Percentiles rank a stretch among this genome's conserved stretches.
Evolutionary conservation across 2,888 invertebrate species (phyloP).

Genomic region (Drosophila demipolita): DNA sequence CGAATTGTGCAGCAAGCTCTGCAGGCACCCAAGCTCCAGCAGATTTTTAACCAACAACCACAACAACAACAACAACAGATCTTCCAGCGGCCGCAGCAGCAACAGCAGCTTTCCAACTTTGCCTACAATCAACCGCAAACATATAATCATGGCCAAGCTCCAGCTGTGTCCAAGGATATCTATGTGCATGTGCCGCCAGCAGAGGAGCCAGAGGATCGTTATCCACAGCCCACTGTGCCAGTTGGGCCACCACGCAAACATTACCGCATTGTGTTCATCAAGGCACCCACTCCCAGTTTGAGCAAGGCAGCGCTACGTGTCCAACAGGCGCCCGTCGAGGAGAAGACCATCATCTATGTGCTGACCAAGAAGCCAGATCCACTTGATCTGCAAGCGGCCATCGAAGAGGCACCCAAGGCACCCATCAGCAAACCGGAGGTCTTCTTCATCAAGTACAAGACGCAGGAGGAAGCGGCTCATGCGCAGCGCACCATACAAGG

Average conservation of each 20-base stretch:
- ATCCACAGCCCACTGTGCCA: slow-evolving; percentile 60
- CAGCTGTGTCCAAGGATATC: slow-evolving; percentile 83
- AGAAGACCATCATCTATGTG: slow-evolving; percentile 85
- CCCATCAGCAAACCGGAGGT: slow-evolving; percentile 84
- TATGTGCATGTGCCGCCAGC: slow-evolving; percentile 84
- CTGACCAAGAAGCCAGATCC: slow-evolving; percentile 83
- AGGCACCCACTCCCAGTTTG: slow-evolving; percentile 79
- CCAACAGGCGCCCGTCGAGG: slow-evolving; percentile 81
- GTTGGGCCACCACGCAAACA: slow-evolving; percentile 82
- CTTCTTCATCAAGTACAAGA: slow-evolving; percentile 85
- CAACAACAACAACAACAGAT: slow-evolving; percentile 45
- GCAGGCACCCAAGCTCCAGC: slow-evolving; percentile 66
- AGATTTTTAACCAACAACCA: slow-evolving; percentile 50
- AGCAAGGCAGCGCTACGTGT: slow-evolving; percentile 70
- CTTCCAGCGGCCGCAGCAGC: slow-evolving; percentile 44
- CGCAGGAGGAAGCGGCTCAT: slow-evolving; percentile 84
- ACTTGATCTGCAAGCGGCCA: slow-evolving; percentile 77
- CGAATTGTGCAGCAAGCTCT: slow-evolving; percentile 73
- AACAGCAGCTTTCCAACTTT: slow-evolving; percentile 43
- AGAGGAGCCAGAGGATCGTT: slow-evolving; percentile 79
- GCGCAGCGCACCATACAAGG: slow-evolving; percentile 85
- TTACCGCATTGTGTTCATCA: slow-evolving; percentile 84
- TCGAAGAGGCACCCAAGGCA: slow-evolving; percentile 78
- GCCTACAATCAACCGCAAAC: slow-evolving; percentile 31
- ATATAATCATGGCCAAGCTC: slow-evolving; percentile 28